Evolutionary conservation across 2,113 vertebrate genomes (phyloP), one percentile per base, ranked within the genome.

Genomic region (Chaetura pelagica): DNA sequence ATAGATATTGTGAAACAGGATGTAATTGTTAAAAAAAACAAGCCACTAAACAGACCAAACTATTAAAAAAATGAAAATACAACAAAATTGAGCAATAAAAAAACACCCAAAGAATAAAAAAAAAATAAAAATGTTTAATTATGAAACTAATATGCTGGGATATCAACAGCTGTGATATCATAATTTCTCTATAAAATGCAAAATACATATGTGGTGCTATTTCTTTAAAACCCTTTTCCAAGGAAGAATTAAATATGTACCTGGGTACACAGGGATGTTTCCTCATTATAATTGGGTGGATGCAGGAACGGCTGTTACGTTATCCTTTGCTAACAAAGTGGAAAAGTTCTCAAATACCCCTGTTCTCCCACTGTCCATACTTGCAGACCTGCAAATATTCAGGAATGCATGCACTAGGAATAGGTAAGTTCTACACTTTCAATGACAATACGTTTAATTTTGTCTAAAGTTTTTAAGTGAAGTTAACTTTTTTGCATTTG

Each of bases 401-500:
- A 81, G 35, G 40, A 80, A 54, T 15, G 14, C 13, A 75, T 17
- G 9, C 73, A 77, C 46, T 58, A 29, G 10, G 12, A 79, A 18
- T 17, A 76, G 46, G n/a, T 74, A 88, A 16, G 22, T 76, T 81
- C 30, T 58, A n/a, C 40, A 38, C 4, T 90, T 96, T 67, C 77
- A 82, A 34, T 48, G 17, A 85, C 57, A 93, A 35, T 54, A 78
- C 32, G 42, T 48, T 90, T 86, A 79, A 83, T 78, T 46, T 69
- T 59, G 9, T 64, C 69, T 67, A 87, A 85, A 82, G 58, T 42
- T 82, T 84, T 95, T 90, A 93, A 94, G 72, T 93, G 87, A 89
- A 96, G 79, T 96, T 83, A 97, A 94, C 76, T 73, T 78, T 96
- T 96, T 92, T 92, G 49, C 64, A 67, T 93, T 97, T 94, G 87